A percentile compares a stretch with the other conserved stretches of the same genome.
Conservation (phyloP, 2,113 vertebrate genomes). For the Gracilinanus agilis region DNA sequence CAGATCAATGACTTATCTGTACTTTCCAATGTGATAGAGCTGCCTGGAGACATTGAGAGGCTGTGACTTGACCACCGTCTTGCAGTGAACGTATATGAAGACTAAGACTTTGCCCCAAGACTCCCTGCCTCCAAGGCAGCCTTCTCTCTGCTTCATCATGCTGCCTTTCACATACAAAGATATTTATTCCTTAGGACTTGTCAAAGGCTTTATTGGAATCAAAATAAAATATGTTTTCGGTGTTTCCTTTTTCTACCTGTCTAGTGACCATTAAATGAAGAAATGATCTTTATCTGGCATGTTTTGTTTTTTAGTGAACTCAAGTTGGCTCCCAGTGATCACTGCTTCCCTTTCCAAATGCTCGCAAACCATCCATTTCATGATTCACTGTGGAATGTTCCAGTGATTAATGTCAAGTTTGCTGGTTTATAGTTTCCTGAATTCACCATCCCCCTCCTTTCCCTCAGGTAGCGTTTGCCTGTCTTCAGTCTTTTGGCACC, state of each 20-base stretch:
- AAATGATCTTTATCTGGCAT: neutral
- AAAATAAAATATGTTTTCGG: neutral
- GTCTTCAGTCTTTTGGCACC: neutral
- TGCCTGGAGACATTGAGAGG: neutral
- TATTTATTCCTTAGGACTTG: neutral
- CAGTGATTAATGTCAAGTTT: neutral
- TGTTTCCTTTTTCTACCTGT: neutral
- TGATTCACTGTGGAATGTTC: constrained; percentile 1
- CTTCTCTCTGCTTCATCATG: neutral
- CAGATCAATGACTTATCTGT: neutral
- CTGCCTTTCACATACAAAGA: neutral
- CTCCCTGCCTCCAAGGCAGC: neutral
- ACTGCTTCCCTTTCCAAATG: too few species aligned
- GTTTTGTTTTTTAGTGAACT: neutral
- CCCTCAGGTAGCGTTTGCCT: neutral
- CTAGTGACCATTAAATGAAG: neutral
- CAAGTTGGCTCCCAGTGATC: neutral
- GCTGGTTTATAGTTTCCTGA: neutral
- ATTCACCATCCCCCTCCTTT: neutral
- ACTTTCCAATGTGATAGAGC: neutral
- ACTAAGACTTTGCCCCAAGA: neutral
- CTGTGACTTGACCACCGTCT: neutral
- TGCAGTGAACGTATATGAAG: neutral
- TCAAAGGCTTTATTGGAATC: neutral
- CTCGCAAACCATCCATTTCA: neutral